Evolutionary conservation across 2,888 invertebrate genomes (phyloP).

Genomic region (Subacronicta megacephala): DNA sequence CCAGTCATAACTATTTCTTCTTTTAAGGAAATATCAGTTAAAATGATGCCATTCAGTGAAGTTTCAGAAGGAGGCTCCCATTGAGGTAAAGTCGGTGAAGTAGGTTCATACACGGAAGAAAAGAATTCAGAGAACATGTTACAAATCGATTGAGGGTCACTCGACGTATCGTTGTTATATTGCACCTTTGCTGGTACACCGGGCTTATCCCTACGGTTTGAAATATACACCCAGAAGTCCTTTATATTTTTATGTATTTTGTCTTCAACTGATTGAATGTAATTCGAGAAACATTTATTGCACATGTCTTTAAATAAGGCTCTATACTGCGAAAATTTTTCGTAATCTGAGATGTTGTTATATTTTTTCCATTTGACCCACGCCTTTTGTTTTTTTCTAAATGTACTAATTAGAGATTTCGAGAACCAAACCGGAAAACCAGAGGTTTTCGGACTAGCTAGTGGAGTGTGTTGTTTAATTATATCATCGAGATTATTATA

Average conservation of each 20-base stretch:
- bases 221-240: constrained; percentile 4
- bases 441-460: neutral
- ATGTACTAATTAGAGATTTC: neutral
- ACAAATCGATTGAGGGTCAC: constrained; percentile 4
- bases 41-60: neutral
- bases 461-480: constrained; percentile 1
- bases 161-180: neutral
- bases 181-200: constrained; percentile 2
- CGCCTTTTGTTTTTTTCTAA: constrained; percentile 1
- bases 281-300: neutral
- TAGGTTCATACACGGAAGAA: neutral
- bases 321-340: constrained; percentile 4
- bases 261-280: constrained; percentile 1
- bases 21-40: neutral
- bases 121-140: constrained; percentile 6
- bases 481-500: constrained; percentile 1
- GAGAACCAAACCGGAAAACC: neutral
- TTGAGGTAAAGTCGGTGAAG: neutral
- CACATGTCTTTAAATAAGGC: neutral
- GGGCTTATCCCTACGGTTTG: constrained; percentile 4
- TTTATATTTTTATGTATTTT: neutral
- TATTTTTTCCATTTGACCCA: constrained; percentile 1
- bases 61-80: constrained; percentile 1
- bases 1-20: neutral
- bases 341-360: neutral